Evolutionary conservation across 2,888 invertebrate genomes (phyloP).

Genomic region (Rhabditoides inermis): DNA sequence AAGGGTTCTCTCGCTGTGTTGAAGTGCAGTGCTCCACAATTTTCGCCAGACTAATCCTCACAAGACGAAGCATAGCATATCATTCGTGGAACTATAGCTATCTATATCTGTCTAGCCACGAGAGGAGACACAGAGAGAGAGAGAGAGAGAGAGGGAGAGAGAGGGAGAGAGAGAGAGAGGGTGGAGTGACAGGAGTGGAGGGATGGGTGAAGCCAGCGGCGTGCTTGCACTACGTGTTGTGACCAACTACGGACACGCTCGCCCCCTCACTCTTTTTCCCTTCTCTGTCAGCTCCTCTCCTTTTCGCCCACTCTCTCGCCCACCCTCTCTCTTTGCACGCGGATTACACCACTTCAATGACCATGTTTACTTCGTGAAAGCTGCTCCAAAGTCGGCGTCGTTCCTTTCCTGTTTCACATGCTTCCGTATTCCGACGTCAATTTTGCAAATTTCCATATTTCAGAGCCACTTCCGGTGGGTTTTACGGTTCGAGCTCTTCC

Average conservation of each 20-base stretch:
- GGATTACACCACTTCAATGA: too few relatives aligned
- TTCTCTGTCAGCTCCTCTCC: neutral
- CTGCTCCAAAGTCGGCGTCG: too few relatives aligned
- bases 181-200: neutral
- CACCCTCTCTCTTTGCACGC: conserved; percentile 15
- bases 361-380: too few relatives aligned
- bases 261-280: neutral
- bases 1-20: too few relatives aligned
- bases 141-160: neutral
- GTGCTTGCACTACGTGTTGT: neutral
- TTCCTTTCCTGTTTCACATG: too few relatives aligned
- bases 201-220: neutral
- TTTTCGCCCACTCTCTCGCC: conserved; percentile 16
- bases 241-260: conserved; percentile 7
- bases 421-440: too few relatives aligned
- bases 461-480: too few relatives aligned
- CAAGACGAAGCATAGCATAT: neutral
- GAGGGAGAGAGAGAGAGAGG: conserved; percentile 2
- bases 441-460: too few relatives aligned
- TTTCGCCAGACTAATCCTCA: too few relatives aligned
- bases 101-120: neutral
- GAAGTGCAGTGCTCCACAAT: too few relatives aligned
- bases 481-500: too few relatives aligned
- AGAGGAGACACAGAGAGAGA: neutral
- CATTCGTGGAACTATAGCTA: neutral